Evolutionary conservation across 1,140 invertebrate species (phyloP).

Genomic region (Pseudobourletiella spinata): DNA sequence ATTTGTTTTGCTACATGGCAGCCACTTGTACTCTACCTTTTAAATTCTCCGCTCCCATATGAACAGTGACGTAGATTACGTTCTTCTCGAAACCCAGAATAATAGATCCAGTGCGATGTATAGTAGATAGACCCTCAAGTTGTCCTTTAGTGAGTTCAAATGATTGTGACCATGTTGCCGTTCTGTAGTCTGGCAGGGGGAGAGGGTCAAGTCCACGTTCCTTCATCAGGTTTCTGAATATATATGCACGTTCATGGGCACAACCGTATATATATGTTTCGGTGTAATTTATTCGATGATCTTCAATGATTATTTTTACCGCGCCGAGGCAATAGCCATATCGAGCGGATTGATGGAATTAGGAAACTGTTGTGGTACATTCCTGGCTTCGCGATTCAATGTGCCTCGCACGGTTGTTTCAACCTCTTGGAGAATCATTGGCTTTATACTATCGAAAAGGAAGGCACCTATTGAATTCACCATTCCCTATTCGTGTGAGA

Average conservation of each 20-base stretch:
- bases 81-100: constrained; percentile 61
- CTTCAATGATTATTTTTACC: constrained; percentile 44
- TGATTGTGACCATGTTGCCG: constrained; percentile 34
- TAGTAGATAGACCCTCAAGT: constrained; percentile 65
- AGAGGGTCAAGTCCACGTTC: constrained; percentile 62
- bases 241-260: not conserved
- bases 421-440: constrained; percentile 65
- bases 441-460: constrained; percentile 75
- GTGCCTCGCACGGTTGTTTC: constrained; percentile 51
- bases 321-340: constrained; percentile 61
- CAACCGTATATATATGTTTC: not conserved
- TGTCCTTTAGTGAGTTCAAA: constrained; percentile 54
- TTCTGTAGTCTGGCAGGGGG: constrained; percentile 44
- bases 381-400: constrained; percentile 39
- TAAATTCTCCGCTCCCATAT: constrained; percentile 67
- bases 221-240: constrained; percentile 48
- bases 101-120: constrained; percentile 70
- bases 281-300: not conserved
- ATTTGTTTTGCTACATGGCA: no score
- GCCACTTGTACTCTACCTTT: no score
- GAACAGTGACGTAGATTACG: constrained; percentile 48
- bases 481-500: constrained; percentile 46
- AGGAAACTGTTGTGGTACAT: constrained; percentile 59
- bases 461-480: constrained; percentile 69
- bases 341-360: constrained; percentile 78